Evolutionary conservation across 1,140 invertebrate genomes (phyloP).

Genomic region (Brachionus asplanchnoidis): DNA sequence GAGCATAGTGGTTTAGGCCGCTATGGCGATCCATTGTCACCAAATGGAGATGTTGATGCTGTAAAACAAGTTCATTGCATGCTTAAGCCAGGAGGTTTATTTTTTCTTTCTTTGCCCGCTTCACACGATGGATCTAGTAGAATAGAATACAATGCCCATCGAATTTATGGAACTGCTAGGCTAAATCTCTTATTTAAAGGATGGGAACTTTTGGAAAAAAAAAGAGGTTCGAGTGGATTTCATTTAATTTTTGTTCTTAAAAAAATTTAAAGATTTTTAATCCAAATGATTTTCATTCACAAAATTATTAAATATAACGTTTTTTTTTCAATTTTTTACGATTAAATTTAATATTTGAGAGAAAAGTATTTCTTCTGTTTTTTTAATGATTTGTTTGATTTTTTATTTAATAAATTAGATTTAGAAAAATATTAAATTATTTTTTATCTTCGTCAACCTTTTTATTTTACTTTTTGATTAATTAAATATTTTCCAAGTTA

Average conservation of each 20-base stretch:
- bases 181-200: neutral
- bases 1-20: conserved; percentile 16
- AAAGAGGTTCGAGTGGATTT: neutral
- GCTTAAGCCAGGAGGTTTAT: neutral
- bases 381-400: no score
- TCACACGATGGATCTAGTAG: neutral
- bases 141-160: conserved; percentile 9
- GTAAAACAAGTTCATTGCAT: neutral
- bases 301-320: no score
- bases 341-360: no score
- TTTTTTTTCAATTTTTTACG: no score
- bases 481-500: no score
- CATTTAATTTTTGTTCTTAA: neutral
- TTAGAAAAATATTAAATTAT: no score
- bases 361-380: no score
- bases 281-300: no score
- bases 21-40: conserved; percentile 6
- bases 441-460: no score
- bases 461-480: no score
- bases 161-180: conserved; percentile 2
- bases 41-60: conserved; percentile 10
- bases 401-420: no score
- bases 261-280: neutral
- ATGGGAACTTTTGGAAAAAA: neutral
- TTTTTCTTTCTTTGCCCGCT: conserved; percentile 10